phyloP scores from a whole-genome alignment of 1,140 invertebrate genomes.

The Elymnias hypermnestra region DNA sequence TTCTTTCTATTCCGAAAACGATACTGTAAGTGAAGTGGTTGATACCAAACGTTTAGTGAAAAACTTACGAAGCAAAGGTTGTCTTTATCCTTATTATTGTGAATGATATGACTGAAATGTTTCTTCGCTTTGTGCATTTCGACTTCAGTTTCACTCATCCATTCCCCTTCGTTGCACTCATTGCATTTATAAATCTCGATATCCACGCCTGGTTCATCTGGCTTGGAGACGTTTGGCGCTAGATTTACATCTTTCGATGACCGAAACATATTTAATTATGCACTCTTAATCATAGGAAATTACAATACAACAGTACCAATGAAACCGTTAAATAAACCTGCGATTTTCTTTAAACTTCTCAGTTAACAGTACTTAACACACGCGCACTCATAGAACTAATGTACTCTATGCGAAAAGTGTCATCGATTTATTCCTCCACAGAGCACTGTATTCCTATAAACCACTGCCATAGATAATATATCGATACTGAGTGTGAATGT shows the following conservation, averaged over 20 bases:
- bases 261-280: slow-evolving; percentile 19
- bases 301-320: no score
- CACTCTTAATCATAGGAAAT: slow-evolving; percentile 30
- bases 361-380: no score
- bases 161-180: slow-evolving; percentile 28
- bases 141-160: slow-evolving; percentile 39
- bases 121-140: slow-evolving; percentile 29
- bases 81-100: not conserved
- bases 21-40: no score
- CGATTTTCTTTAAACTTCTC: not conserved
- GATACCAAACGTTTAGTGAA: no score
- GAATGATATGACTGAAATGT: not conserved
- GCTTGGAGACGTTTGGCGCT: not conserved
- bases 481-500: no score
- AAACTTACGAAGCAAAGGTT: slow-evolving; percentile 15
- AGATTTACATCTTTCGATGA: slow-evolving; percentile 9
- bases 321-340: not conserved
- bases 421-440: no score
- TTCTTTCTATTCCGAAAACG: no score
- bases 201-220: not conserved
- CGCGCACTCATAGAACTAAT: no score
- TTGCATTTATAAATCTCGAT: slow-evolving; percentile 23
- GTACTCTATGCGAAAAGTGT: no score
- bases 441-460: no score
- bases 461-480: no score